phyloP scores from a whole-genome alignment of 2,888 invertebrate species.

The Sphecodes monilicornis region DNA sequence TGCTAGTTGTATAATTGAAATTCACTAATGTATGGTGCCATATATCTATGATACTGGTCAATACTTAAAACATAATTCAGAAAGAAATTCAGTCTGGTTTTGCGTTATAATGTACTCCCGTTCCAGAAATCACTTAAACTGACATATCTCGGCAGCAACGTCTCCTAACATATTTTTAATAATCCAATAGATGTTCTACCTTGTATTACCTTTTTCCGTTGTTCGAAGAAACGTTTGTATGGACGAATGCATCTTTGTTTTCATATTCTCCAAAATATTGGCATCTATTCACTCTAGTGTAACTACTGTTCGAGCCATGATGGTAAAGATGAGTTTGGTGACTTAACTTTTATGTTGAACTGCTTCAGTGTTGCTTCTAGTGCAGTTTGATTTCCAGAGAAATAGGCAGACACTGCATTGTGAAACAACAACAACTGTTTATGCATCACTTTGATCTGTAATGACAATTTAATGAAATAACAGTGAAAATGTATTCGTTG shows the following conservation, averaged over 20 bases:
- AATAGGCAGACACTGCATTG: constrained; percentile 98
- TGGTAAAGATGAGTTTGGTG: constrained; percentile 90
- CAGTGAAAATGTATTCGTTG: background rate
- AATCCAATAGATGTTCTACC: constrained; percentile 54
- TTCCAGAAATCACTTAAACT: constrained; percentile 43
- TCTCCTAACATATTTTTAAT: constrained; percentile 37
- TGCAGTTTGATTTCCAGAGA: constrained; percentile 97
- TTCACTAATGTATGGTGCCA: constrained; percentile 29
- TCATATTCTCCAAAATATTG: constrained; percentile 39
- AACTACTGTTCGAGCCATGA: constrained; percentile 93
- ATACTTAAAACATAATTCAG: constrained; percentile 49
- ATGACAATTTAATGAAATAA: constrained; percentile 32
- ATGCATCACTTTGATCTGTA: constrained; percentile 98
- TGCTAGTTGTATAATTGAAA: constrained; percentile 45
- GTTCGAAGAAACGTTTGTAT: constrained; percentile 40
- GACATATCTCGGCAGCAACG: constrained; percentile 52
- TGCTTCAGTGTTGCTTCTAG: constrained; percentile 97
- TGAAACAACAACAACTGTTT: constrained; percentile 98
- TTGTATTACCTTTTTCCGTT: constrained; percentile 48
- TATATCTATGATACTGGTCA: constrained; percentile 30
- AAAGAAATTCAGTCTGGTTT: constrained; percentile 66
- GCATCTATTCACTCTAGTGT: constrained; percentile 40
- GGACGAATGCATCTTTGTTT: constrained; percentile 56
- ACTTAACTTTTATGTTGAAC: constrained; percentile 96
- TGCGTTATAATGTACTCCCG: constrained; percentile 40